phyloP scores from a whole-genome alignment of 2,888 invertebrate genomes.

The Aphidoletes aphidimyza region DNA sequence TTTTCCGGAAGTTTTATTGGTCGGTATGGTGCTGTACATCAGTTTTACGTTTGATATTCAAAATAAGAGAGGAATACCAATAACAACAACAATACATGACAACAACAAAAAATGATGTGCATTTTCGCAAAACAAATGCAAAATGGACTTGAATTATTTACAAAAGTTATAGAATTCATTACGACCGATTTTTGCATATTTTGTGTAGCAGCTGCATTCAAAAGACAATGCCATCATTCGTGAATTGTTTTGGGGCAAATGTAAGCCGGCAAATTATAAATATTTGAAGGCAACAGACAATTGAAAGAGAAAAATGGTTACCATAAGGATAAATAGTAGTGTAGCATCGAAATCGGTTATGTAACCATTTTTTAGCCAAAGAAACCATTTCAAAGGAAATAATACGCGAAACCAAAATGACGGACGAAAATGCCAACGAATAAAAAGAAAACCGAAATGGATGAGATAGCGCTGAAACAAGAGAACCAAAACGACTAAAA shows the following conservation, averaged over 20 bases:
- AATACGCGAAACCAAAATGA: too few relatives aligned
- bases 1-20: background rate
- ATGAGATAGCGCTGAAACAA: background rate
- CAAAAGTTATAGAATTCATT: background rate
- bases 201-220: background rate
- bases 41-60: too few relatives aligned
- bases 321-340: background rate
- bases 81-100: too few relatives aligned
- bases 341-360: background rate
- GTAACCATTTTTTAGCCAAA: background rate
- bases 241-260: background rate
- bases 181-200: background rate
- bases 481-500: background rate
- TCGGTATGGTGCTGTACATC: background rate
- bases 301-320: background rate
- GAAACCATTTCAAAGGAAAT: background rate
- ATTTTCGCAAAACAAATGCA: background rate
- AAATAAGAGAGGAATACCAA: too few relatives aligned
- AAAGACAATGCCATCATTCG: background rate
- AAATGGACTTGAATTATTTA: background rate
- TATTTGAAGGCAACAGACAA: slow-evolving; percentile 46
- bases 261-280: background rate
- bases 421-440: background rate
- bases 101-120: too few relatives aligned
- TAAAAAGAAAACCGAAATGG: background rate